Conservation (phyloP, 2,113 vertebrate genomes). For the Gopherus evgoodei region DNA sequence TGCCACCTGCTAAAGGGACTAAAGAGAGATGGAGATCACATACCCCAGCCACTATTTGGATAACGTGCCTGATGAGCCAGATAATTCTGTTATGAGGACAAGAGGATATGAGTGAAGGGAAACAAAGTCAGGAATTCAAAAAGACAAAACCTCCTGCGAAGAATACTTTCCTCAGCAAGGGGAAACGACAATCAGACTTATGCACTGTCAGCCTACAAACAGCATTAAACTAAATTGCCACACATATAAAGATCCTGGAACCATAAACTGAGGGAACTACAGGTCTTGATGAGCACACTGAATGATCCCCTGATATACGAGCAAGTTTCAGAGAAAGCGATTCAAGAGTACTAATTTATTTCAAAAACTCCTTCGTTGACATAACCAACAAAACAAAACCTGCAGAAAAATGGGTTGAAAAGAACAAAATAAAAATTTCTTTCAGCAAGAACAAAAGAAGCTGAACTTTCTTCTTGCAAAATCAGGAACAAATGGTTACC, state of each 20-base stretch:
- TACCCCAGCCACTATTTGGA: not conserved
- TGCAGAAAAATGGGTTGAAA: not conserved
- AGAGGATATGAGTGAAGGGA: slow-evolving; percentile 37
- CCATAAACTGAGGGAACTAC: not conserved
- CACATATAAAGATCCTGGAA: not conserved
- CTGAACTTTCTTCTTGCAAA: not conserved
- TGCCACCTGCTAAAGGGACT: not conserved
- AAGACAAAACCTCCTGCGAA: slow-evolving; percentile 8
- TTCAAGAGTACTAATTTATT: not conserved
- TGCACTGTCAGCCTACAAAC: not conserved
- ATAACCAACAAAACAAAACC: not conserved
- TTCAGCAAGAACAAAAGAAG: not conserved
- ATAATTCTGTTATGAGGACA: slow-evolving; percentile 8
- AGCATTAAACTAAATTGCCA: not conserved
- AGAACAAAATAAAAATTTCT: not conserved
- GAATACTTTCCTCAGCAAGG: not conserved
- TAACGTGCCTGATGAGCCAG: slow-evolving; percentile 36
- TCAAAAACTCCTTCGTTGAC: not conserved
- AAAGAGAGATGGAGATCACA: slow-evolving; percentile 10
- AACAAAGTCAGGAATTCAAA: slow-evolving; percentile 50
- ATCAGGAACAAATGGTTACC: not conserved
- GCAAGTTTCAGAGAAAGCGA: not conserved
- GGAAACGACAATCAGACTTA: not conserved
- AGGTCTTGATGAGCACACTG: not conserved
- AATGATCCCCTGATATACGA: not conserved